These are phyloP conservation scores for Sphinx pinastri DNA, from an alignment of 2,888 invertebrate species.

Conservation along the genomic window DNA sequence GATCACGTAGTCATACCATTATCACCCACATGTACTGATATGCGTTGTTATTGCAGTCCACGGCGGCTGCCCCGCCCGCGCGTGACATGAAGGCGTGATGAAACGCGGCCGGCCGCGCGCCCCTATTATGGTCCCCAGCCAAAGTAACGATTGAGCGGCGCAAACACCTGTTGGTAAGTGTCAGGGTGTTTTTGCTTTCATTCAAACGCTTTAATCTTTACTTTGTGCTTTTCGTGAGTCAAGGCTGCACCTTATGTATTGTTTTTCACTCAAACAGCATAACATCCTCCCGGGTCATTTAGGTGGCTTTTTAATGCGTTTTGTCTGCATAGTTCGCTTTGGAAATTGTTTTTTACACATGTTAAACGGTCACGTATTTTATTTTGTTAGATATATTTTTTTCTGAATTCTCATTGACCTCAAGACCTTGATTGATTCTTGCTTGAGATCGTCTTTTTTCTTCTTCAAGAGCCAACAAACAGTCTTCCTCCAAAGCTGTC, in stretches of 20 bases:
- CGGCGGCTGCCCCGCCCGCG: constrained; percentile 72
- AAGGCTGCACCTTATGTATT: constrained; percentile 58
- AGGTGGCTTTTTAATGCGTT: constrained; percentile 48
- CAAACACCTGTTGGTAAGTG: constrained; percentile 83
- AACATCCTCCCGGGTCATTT: constrained; percentile 45
- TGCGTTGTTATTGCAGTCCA: constrained; percentile 81
- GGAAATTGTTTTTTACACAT: constrained; percentile 23
- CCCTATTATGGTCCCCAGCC: constrained; percentile 71
- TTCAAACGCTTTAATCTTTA: constrained; percentile 81
- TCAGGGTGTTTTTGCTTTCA: constrained; percentile 82
- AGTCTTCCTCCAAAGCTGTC: constrained; percentile 87
- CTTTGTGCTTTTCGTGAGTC: constrained; percentile 79
- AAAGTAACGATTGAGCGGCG: constrained; percentile 82
- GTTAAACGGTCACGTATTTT: constrained; percentile 22
- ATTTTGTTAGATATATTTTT: constrained; percentile 11
- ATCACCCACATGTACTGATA: constrained; percentile 76
- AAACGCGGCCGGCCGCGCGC: constrained; percentile 80
- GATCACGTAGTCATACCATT: constrained; percentile 74
- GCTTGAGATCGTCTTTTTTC: constrained; percentile 43
- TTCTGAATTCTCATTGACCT: constrained; percentile 13
- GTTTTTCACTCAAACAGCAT: constrained; percentile 39
- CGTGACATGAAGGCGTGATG: constrained; percentile 79
- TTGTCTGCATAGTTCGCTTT: constrained; percentile 45
- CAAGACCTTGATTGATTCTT: constrained; percentile 24
- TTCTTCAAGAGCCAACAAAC: constrained; percentile 86